Evolutionary conservation across 2,797 vertebrate genomes (phyloP).

Genomic region (Melanotaenia boesemani): DNA sequence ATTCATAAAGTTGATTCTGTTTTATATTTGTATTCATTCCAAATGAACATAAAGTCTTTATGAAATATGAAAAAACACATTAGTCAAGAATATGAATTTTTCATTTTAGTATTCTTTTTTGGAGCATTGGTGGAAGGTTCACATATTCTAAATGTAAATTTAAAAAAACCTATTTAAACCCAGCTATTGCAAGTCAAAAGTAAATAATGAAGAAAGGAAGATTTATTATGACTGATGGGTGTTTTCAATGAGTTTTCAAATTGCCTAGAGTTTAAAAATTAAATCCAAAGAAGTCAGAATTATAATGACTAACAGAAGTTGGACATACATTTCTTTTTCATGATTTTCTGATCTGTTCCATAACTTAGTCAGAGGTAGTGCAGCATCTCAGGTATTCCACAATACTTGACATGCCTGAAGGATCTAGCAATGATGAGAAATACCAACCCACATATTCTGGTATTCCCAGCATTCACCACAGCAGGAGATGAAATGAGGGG

Average conservation of each 20-base stretch:
- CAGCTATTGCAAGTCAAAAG: not conserved
- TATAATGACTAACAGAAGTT: not conserved
- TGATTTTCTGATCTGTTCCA: slow-evolving; percentile 7
- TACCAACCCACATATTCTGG: slow-evolving; percentile 36
- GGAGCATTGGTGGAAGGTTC: not conserved
- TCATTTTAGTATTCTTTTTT: not conserved
- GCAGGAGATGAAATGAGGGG: slow-evolving; percentile 49
- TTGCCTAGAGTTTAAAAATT: not conserved
- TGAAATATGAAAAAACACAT: not conserved
- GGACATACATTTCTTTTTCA: not conserved
- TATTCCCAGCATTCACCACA: slow-evolving; percentile 43
- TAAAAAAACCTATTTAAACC: not conserved
- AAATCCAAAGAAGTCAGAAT: not conserved
- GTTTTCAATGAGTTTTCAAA: not conserved
- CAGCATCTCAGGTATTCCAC: slow-evolving; percentile 20
- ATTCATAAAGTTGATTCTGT: not conserved
- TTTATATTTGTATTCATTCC: not conserved
- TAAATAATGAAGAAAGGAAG: not conserved
- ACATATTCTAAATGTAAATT: not conserved
- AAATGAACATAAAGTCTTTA: not conserved
- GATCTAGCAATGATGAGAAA: slow-evolving; percentile 34
- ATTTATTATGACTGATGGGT: not conserved
- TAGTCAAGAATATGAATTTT: not conserved
- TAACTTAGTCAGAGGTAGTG: slow-evolving; percentile 20
- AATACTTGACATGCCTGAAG: slow-evolving; percentile 29